These are phyloP conservation scores for Atta colombica DNA, from an alignment of 1,140 invertebrate species.

Conservation along the genomic window DNA sequence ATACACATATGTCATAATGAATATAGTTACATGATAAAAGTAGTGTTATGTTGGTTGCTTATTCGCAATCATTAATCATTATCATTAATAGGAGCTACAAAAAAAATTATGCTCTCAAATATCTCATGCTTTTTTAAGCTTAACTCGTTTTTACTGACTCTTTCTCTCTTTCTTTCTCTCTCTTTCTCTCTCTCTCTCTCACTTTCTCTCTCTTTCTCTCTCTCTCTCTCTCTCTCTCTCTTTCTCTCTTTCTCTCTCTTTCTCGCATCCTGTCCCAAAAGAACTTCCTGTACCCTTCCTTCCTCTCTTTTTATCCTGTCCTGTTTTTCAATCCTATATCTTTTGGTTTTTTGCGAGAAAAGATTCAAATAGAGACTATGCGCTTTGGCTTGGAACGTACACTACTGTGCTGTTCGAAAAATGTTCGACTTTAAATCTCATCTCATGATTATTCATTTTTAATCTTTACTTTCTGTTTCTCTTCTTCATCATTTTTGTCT, in stretches of 20 bases:
- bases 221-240: conserved; percentile 28
- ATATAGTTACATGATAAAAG: conserved; percentile 72
- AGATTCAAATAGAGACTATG: conserved; percentile 81
- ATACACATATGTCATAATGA: conserved; percentile 77
- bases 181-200: conserved; percentile 28
- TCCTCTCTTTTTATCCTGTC: conserved; percentile 71
- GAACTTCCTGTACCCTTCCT: conserved; percentile 63
- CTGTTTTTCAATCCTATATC: conserved; percentile 74
- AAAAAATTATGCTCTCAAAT: conserved; percentile 66
- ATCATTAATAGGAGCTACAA: conserved; percentile 68
- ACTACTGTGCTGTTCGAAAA: conserved; percentile 69
- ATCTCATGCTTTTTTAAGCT: conserved; percentile 37
- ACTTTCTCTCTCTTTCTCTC: conserved; percentile 43
- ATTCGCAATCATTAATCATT: conserved; percentile 71
- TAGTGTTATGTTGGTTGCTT: conserved; percentile 59
- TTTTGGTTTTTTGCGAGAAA: conserved; percentile 55
- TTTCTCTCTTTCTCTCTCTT: conserved; percentile 42
- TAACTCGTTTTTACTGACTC: conserved; percentile 13
- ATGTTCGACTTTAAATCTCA: conserved; percentile 70
- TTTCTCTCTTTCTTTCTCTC: conserved; percentile 61
- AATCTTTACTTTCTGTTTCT: background rate
- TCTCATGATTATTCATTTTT: background rate
- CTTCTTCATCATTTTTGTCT: background rate
- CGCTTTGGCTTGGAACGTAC: conserved; percentile 81
- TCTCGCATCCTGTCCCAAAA: conserved; percentile 47